phyloP scores from a whole-genome alignment of 2,797 vertebrate genomes.

The Silurus aristotelis region DNA sequence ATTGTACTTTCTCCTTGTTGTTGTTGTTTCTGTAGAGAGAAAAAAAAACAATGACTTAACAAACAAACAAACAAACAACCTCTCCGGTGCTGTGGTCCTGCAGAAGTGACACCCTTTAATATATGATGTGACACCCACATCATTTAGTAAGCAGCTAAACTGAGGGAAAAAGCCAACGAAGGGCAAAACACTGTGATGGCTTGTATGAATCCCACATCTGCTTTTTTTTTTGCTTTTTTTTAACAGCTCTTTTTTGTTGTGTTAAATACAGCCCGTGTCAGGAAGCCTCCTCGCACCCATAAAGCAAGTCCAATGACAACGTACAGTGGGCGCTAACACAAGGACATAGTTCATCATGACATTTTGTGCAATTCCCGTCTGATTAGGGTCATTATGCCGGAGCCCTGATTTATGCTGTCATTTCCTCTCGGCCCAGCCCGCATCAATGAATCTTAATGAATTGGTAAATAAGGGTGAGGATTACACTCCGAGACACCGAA shows the following conservation, averaged over 20 bases:
- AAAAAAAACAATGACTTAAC: too few relatives aligned
- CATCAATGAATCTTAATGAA: constrained; percentile 99
- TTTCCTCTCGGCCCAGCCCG: constrained; percentile 99
- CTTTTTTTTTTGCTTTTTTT: constrained; percentile 77
- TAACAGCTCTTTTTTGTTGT: constrained; percentile 89
- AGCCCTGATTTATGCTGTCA: constrained; percentile 99
- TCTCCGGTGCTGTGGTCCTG: background rate
- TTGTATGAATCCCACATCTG: constrained; percentile 84
- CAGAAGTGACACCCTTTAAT: background rate
- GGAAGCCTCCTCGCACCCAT: constrained; percentile 94
- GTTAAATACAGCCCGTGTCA: constrained; percentile 99
- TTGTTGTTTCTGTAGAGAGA: too few relatives aligned
- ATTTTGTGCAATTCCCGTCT: constrained; percentile 99
- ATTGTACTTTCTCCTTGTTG: too few relatives aligned
- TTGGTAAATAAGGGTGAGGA: constrained; percentile 99
- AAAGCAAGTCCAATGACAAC: constrained; percentile 98
- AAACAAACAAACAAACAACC: too few relatives aligned
- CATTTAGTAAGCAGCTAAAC: constrained; percentile 91
- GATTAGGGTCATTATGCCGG: constrained; percentile 99
- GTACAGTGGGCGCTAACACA: constrained; percentile 99
- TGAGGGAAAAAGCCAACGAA: constrained; percentile 84
- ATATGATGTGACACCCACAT: constrained; percentile 42
- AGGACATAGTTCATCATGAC: constrained; percentile 99
- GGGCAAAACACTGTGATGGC: constrained; percentile 92
- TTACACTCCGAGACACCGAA: constrained; percentile 99